Evolutionary conservation across 2,113 vertebrate species (phyloP).

Genomic region (Corythaeola cristata): DNA sequence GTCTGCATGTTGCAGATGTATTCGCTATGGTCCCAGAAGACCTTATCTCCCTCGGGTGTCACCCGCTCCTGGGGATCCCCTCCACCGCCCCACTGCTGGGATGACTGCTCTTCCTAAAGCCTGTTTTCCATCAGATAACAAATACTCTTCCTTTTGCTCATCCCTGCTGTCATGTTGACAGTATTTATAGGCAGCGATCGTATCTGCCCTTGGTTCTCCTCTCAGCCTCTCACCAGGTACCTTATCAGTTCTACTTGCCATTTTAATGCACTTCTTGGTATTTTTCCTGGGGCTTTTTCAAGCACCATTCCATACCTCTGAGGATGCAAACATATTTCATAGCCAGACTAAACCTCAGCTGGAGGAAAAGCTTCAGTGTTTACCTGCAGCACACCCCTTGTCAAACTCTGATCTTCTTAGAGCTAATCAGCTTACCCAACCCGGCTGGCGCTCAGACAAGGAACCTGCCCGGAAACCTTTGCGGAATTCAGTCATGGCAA

Average conservation of each 20-base stretch:
- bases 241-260: constrained; percentile 6
- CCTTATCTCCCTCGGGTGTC: neutral
- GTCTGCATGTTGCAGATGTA: neutral
- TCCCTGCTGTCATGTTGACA: neutral
- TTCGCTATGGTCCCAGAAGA: neutral
- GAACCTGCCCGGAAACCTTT: neutral
- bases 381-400: neutral
- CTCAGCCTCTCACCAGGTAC: neutral
- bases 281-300: constrained; percentile 21
- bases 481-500: neutral
- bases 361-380: neutral
- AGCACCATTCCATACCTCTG: neutral
- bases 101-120: neutral
- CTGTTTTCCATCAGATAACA: constrained; percentile 11
- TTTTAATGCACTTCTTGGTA: neutral
- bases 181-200: neutral
- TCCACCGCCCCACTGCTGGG: neutral
- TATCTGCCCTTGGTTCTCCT: neutral
- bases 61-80: neutral
- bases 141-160: neutral
- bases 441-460: neutral
- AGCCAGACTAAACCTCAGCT: neutral
- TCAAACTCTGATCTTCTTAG: neutral
- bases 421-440: neutral
- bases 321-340: neutral